Percentiles rank a stretch among this genome's conserved stretches.
Conservation (phyloP, 2,797 vertebrate species). For the Australoheros facetus region DNA sequence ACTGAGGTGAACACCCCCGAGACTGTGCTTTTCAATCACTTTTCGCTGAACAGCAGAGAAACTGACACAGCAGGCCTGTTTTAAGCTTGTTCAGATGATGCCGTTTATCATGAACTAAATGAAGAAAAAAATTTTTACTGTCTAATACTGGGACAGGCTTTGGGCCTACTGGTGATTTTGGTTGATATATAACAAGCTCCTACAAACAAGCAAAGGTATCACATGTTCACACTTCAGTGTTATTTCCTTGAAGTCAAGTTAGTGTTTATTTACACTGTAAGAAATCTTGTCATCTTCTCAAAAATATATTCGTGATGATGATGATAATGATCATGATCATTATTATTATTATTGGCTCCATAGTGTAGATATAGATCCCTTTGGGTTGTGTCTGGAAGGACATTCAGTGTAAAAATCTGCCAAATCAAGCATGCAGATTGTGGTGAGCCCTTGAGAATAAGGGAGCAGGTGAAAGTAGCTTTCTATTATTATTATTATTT, state of each 20-base stretch:
- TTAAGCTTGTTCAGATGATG: conserved; percentile 3
- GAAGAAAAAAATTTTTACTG: background rate
- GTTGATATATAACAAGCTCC: background rate
- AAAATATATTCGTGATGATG: background rate
- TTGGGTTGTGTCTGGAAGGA: background rate
- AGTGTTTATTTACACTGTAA: background rate
- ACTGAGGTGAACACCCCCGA: background rate
- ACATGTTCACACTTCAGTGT: background rate
- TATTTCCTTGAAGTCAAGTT: background rate
- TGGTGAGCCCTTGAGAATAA: too few relatives aligned
- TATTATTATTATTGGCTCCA: background rate
- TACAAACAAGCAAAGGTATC: background rate
- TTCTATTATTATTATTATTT: background rate
- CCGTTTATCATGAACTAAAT: background rate
- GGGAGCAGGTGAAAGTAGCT: too few relatives aligned
- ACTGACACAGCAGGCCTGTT: background rate
- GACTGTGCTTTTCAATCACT: background rate
- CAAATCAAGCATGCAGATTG: background rate
- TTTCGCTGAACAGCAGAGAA: background rate
- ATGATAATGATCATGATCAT: background rate
- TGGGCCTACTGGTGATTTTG: background rate
- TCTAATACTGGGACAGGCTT: background rate
- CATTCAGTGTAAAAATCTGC: background rate
- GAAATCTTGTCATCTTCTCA: background rate
- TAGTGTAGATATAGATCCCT: background rate